A percentile compares a stretch with the other conserved stretches of the same genome.
Conservation (phyloP, 2,797 vertebrate genomes). For the Acrocephalus scirpaceus region DNA sequence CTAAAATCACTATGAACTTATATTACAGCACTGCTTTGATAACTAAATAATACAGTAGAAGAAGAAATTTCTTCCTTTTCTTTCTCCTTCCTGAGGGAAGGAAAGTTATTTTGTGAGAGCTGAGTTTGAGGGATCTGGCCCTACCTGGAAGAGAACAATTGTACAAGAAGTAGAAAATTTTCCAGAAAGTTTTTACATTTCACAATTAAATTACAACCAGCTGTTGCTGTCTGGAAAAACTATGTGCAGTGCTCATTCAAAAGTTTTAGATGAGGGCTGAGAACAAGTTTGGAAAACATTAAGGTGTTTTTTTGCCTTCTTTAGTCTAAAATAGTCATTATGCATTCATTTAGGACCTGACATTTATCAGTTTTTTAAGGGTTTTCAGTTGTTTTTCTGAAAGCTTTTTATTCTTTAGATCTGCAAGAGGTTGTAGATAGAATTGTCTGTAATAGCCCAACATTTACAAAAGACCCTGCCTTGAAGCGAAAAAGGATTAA, state of each 20-base stretch:
- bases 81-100: background rate
- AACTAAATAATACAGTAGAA: background rate
- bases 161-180: background rate
- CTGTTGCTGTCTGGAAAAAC: background rate
- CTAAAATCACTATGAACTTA: background rate
- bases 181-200: background rate
- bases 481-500: background rate
- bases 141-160: background rate
- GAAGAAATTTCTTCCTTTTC: background rate
- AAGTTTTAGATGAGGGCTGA: background rate
- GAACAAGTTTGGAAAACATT: background rate
- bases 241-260: background rate
- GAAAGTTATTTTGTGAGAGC: background rate
- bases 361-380: background rate
- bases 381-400: background rate
- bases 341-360: background rate
- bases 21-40: background rate
- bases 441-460: background rate
- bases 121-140: background rate
- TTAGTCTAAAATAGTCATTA: background rate
- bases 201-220: background rate
- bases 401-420: background rate
- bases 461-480: background rate
- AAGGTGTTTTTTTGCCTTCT: background rate
- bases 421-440: background rate